A percentile compares a stretch with the other conserved stretches of the same genome.
phyloP scores from a whole-genome alignment of 2,113 vertebrate genomes.

The Vimba vimba region DNA sequence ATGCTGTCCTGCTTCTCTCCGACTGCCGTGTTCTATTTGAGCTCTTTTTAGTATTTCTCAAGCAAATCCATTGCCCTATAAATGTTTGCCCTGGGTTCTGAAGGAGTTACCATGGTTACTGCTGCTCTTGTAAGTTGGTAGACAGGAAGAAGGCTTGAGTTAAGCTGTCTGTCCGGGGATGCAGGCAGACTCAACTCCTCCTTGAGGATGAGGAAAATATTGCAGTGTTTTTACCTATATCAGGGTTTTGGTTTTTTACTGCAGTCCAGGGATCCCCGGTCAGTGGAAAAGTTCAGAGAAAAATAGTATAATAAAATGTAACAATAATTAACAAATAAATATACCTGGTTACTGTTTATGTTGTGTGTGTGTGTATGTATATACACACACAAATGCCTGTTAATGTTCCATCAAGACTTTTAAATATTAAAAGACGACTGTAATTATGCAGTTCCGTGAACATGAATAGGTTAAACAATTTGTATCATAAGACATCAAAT shows the following conservation, averaged over 20 bases:
- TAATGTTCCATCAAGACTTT: too few species aligned
- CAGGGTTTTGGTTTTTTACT: not conserved
- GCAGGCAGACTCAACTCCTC: not conserved
- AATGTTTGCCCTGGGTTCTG: constrained; percentile 37
- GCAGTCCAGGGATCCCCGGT: not conserved
- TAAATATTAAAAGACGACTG: too few species aligned
- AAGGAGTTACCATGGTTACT: constrained; percentile 33
- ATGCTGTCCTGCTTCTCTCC: not conserved
- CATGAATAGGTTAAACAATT: too few species aligned
- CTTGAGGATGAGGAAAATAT: not conserved
- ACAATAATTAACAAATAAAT: not conserved
- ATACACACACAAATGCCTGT: too few species aligned
- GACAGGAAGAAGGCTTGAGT: constrained; percentile 17
- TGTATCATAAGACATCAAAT: not conserved
- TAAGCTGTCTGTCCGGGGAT: not conserved
- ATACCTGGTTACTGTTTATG: not conserved
- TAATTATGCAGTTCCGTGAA: too few species aligned
- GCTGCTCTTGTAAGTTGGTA: constrained; percentile 11
- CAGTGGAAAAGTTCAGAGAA: not conserved
- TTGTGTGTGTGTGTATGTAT: too few species aligned
- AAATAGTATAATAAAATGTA: not conserved
- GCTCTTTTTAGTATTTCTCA: constrained; percentile 23
- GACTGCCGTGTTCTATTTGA: constrained; percentile 19
- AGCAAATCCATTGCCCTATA: constrained; percentile 43
- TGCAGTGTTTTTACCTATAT: not conserved